These are phyloP conservation scores for Shinisaurus crocodilurus DNA, from an alignment of 2,113 vertebrate genomes.

Conservation along the genomic window DNA sequence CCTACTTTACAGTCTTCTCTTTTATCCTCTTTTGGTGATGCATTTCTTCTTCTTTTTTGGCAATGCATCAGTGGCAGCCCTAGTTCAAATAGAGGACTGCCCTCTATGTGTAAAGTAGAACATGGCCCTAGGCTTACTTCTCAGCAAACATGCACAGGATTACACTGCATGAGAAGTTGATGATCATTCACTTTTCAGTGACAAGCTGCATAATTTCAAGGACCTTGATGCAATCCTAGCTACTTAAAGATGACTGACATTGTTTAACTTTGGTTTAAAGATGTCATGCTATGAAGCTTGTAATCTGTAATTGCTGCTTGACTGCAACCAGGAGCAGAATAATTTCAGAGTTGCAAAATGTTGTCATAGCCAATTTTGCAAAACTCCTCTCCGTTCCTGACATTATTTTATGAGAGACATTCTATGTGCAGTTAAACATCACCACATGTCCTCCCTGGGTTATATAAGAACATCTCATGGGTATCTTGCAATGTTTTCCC, in stretches of 20 bases:
- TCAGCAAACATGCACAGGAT: not conserved
- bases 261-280: not conserved
- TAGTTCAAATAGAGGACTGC: not conserved
- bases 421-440: slow-evolving; percentile 55
- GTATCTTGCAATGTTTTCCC: slow-evolving; percentile 26
- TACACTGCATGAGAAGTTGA: not conserved
- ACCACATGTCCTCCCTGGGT: slow-evolving; percentile 52
- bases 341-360: slow-evolving; percentile 47
- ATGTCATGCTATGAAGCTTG: not conserved
- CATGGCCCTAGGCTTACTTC: not conserved
- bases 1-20: too few species aligned
- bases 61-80: too few species aligned
- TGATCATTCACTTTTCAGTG: not conserved
- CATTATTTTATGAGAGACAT: slow-evolving; percentile 46
- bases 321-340: slow-evolving; percentile 21
- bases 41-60: too few species aligned
- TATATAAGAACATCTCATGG: slow-evolving; percentile 9
- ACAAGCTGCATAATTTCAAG: not conserved
- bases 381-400: slow-evolving; percentile 46
- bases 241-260: not conserved
- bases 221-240: not conserved
- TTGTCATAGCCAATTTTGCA: slow-evolving; percentile 56
- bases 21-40: too few species aligned
- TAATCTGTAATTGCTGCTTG: slow-evolving; percentile 40
- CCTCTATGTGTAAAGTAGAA: not conserved